Evolutionary conservation across 2,797 vertebrate species (phyloP), one percentile per base, ranked within the genome.

Genomic region (Crocodylus rhombifer): DNA sequence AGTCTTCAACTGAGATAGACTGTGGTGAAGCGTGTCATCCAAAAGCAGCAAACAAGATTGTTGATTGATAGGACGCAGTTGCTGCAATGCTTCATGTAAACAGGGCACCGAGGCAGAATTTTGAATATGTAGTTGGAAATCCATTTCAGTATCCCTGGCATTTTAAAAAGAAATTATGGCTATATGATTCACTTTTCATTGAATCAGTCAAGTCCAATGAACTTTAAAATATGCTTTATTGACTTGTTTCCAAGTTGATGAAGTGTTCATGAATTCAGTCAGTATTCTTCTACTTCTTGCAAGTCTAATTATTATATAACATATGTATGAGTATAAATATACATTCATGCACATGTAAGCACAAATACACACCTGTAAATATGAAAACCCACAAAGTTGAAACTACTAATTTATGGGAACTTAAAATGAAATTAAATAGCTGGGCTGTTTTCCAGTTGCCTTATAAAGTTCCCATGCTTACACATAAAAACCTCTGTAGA

Each of bases 221-320:
- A 94, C 94, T 95, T 90, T 14, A 83, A 92, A 91, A 95, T 95
- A 76, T 88, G 94, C 77, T 73, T 65, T 94, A 89, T 87, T 91
- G 20, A 93, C 94, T 94, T 87, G 60, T 91, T 95, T 96, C 87
- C 86, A 95, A 93, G 86, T 92, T 95, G 94, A 87, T 96, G 89
- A 92, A 96, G 88, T 79, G 51, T 91, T 94, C 63, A 1, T 73
- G 83, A 94, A 87, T 71, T 91, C 67, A 89, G 81, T 73, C 71
- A 85, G 6, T 90, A 89, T 79, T 92, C 69, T 88, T 42, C 63
- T 91, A 14, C 80, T 88, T 84, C 81, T 82, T 74, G 65, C 23
- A 87, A 80, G 67, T 84, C 58, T 82, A 86, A 91, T 86, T 93
- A 61, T 71, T 95, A 67, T 77, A 30, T 94, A 87, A 75, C 93